Conservation (phyloP, 2,797 vertebrate genomes). For the Catharus ustulatus region DNA sequence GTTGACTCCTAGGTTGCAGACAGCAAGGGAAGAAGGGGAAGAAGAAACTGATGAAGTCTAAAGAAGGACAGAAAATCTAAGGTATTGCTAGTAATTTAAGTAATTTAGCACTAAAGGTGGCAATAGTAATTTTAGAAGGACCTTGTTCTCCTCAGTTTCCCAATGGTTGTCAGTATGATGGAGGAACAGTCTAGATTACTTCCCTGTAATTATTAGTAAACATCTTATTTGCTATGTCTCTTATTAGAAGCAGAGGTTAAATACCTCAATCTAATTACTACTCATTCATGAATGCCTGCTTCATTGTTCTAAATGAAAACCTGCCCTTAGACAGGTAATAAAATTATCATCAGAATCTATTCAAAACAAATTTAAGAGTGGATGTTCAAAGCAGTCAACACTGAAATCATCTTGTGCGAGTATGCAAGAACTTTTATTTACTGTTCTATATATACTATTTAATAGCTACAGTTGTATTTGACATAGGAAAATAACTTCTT, state of each 20-base stretch:
- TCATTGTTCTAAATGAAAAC: conserved; percentile 31
- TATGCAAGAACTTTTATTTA: not conserved
- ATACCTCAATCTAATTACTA: not conserved
- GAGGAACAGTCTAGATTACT: not conserved
- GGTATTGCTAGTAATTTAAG: not conserved
- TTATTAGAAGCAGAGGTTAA: not conserved
- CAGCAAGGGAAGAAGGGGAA: not conserved
- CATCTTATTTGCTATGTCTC: not conserved
- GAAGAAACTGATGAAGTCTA: not conserved
- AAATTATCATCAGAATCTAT: not conserved
- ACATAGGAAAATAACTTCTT: not conserved
- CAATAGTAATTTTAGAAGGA: not conserved
- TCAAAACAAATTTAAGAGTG: not conserved
- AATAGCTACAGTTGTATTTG: not conserved
- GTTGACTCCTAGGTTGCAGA: not conserved
- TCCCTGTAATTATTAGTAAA: not conserved
- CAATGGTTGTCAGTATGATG: not conserved
- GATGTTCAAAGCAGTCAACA: not conserved
- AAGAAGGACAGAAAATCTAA: not conserved
- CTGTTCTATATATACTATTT: not conserved
- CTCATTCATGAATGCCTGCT: not conserved
- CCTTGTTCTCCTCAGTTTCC: not conserved
- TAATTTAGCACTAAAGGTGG: not conserved
- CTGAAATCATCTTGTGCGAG: not conserved
- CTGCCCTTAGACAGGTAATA: not conserved